phyloP scores from a whole-genome alignment of 2,888 invertebrate species.

The Orchesellides sinensis region DNA sequence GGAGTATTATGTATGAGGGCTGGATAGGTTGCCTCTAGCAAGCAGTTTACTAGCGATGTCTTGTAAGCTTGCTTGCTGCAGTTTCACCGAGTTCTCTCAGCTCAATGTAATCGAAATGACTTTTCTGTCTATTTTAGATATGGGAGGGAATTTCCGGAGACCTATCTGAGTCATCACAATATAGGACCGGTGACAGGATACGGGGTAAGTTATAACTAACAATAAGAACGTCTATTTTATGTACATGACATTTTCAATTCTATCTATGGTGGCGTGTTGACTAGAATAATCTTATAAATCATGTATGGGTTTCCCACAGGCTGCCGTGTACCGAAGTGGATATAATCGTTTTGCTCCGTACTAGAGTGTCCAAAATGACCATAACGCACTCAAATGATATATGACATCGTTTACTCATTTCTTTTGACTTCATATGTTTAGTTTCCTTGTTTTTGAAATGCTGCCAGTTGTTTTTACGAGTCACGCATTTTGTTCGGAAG shows the following conservation, averaged over 20 bases:
- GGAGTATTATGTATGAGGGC: too few relatives aligned
- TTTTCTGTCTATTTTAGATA: slow-evolving; percentile 80
- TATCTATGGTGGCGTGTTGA: not conserved
- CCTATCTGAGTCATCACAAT: slow-evolving; percentile 94
- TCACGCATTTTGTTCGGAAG: slow-evolving; percentile 44
- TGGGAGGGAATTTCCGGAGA: slow-evolving; percentile 94
- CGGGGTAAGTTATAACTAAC: slow-evolving; percentile 84
- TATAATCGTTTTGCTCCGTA: slow-evolving; percentile 97
- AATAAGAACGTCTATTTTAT: slow-evolving; percentile 1
- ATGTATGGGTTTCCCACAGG: slow-evolving; percentile 81
- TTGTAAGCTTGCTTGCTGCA: too few relatives aligned
- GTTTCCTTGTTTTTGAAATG: slow-evolving; percentile 45
- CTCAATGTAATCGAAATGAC: not conserved
- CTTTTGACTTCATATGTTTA: slow-evolving; percentile 25
- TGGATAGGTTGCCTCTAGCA: too few relatives aligned
- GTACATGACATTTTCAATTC: slow-evolving; percentile 75
- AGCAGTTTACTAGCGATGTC: too few relatives aligned
- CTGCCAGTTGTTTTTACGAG: slow-evolving; percentile 57
- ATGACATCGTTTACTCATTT: slow-evolving; percentile 37
- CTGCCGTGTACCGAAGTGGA: slow-evolving; percentile 94
- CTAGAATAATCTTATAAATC: slow-evolving; percentile 67
- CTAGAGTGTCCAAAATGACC: slow-evolving; percentile 78
- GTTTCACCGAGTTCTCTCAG: too few relatives aligned
- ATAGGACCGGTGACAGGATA: slow-evolving; percentile 98
- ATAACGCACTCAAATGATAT: slow-evolving; percentile 51